Base-by-base conservation (phyloP, 2,797 vertebrate genomes). In the Melanotaenia trifasciata region DNA sequence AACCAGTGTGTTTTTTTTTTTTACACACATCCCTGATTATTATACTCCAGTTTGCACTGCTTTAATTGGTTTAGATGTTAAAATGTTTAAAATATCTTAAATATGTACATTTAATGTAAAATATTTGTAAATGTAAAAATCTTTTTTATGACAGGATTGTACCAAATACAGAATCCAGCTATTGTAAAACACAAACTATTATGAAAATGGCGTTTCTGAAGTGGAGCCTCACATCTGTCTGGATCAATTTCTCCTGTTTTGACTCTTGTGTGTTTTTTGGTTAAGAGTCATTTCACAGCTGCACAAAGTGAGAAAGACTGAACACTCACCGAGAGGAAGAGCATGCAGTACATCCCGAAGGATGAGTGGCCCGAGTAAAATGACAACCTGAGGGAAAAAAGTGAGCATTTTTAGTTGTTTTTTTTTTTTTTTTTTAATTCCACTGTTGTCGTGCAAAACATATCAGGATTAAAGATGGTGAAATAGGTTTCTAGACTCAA, bases 361-460 rank as follows among this genome's bases (percentile, higher is more conserved):
- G 98, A 98, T 1, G 98, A 98, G 92, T 99, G 98, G 67, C 98
- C 98, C 0, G 98, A 99, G 90, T 99, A 99, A 92, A 99, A 99
- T 0, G 98, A 99, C 58, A 99, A 85, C 89, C 98, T 99, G 86
- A 58, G 81, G 45, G 77, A 57, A n/a, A 70, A 74, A 61, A 14
- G 14, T 9, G 12, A 35, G 18, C 30, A 47, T 43, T 28, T 56
- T 22, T 2, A 3, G 3, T 10, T 53, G 8, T 8, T 16, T 50
- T 2, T 24, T 26, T 1, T 10, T 7, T 57, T 18, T 18, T 3
- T 43, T 22, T 45, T 18, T 2, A n/a, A n/a, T 47, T 47, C 7
- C 5, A 20, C 43, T 47, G 2, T n/a, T 47, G 43, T 7, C n/a
- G 1, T 9, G 8, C 6, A 50, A 50, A 50, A n/a, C 9, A 50